phyloP scores from a whole-genome alignment of 1,140 invertebrate species.

The Leptonema lineaticorne region DNA sequence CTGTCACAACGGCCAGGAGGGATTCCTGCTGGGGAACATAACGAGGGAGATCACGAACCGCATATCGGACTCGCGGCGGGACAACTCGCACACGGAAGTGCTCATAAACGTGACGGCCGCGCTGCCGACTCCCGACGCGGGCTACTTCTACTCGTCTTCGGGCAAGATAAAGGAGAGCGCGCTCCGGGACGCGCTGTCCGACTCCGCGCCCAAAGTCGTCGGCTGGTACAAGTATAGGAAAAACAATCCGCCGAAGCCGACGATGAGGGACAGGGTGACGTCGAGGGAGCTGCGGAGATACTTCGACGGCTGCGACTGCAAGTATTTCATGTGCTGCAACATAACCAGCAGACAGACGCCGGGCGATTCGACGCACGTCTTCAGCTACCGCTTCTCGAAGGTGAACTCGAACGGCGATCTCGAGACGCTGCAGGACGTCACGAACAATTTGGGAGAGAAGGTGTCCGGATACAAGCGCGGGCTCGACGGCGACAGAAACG shows the following conservation, averaged over 20 bases:
- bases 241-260: constrained; percentile 53
- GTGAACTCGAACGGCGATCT: constrained; percentile 53
- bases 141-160: constrained; percentile 57
- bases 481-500: constrained; percentile 48
- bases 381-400: constrained; percentile 58
- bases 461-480: constrained; percentile 47
- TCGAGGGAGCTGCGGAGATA: constrained; percentile 60
- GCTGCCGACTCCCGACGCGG: constrained; percentile 56
- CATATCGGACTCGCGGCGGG: constrained; percentile 64
- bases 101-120: constrained; percentile 61
- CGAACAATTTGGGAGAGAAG: constrained; percentile 54
- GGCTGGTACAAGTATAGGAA: constrained; percentile 65
- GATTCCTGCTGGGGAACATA: constrained; percentile 64
- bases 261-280: constrained; percentile 59
- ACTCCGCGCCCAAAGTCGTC: constrained; percentile 58
- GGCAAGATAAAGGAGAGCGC: constrained; percentile 58
- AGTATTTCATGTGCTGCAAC: constrained; percentile 59
- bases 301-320: constrained; percentile 53
- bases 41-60: constrained; percentile 62
- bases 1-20: constrained; percentile 61
- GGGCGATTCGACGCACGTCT: constrained; percentile 58
- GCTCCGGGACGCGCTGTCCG: constrained; percentile 54
- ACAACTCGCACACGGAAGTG: constrained; percentile 58
- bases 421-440: constrained; percentile 53
- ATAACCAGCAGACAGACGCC: constrained; percentile 52